Evolutionary conservation across 2,888 invertebrate species (phyloP).

Genomic region (Eurytoma californica): DNA sequence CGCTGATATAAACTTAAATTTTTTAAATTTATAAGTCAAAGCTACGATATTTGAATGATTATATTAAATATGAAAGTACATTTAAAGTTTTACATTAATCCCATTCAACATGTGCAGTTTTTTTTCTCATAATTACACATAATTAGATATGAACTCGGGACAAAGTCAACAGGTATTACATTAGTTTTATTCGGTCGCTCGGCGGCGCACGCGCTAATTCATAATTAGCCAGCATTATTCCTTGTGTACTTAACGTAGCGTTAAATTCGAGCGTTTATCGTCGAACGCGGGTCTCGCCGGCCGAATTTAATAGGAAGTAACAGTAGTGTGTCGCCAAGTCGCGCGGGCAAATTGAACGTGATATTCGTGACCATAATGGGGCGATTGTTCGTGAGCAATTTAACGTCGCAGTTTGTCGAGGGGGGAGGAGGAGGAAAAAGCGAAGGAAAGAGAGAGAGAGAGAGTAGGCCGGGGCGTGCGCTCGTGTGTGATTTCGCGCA

Average conservation of each 20-base stretch:
- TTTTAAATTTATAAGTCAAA: too few relatives aligned
- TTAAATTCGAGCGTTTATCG: constrained; percentile 22
- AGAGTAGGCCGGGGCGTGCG: neutral
- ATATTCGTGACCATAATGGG: constrained; percentile 37
- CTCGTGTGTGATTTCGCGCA: constrained; percentile 18
- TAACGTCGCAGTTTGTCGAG: neutral
- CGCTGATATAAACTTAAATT: too few relatives aligned
- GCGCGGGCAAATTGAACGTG: constrained; percentile 21
- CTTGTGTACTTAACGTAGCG: neutral
- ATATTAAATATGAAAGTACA: too few relatives aligned
- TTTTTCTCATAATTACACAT: neutral
- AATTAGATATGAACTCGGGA: neutral
- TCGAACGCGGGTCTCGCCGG: neutral
- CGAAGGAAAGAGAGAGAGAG: neutral
- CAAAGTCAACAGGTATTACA: constrained; percentile 1
- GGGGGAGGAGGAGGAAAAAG: neutral
- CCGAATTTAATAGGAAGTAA: constrained; percentile 10
- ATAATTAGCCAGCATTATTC: constrained; percentile 13
- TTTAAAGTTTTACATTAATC: too few relatives aligned
- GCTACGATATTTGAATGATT: too few relatives aligned
- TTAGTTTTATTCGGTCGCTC: neutral
- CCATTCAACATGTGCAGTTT: neutral
- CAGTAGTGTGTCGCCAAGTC: neutral
- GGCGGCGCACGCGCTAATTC: neutral
- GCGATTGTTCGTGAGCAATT: constrained; percentile 32